A percentile compares a stretch with the other conserved stretches of the same genome.
Conservation (phyloP, 2,888 invertebrate species). For the Balanococcus diminutus region DNA sequence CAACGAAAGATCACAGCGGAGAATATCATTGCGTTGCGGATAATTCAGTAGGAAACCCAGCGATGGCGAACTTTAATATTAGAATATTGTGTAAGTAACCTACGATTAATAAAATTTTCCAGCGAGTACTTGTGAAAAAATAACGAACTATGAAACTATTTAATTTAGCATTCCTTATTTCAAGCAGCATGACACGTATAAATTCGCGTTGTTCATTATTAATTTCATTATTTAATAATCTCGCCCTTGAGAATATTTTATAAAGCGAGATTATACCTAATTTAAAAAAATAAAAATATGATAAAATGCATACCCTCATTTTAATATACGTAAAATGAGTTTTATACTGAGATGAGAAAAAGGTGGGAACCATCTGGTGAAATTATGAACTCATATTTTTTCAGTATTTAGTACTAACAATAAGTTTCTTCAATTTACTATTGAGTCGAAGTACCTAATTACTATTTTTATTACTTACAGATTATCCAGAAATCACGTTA, state of each 20-base stretch:
- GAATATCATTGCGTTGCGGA: constrained; percentile 50
- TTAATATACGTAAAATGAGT: neutral
- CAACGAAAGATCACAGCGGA: constrained; percentile 34
- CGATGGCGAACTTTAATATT: constrained; percentile 24
- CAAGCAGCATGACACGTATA: neutral
- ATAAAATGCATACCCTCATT: neutral
- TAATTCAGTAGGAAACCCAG: constrained; percentile 43
- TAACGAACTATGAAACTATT: neutral
- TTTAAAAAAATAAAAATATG: neutral
- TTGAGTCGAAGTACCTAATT: neutral
- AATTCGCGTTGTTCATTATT: constrained; percentile 1
- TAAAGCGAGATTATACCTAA: neutral
- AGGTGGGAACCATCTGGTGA: neutral
- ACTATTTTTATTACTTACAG: constrained; percentile 17
- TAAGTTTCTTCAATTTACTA: neutral
- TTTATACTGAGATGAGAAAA: neutral
- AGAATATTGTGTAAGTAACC: constrained; percentile 45
- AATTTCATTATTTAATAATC: constrained; percentile 31
- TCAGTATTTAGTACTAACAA: neutral
- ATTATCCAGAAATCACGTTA: constrained; percentile 42
- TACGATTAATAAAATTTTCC: neutral
- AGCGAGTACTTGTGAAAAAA: neutral
- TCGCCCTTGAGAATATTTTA: constrained; percentile 14
- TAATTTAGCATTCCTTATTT: neutral
- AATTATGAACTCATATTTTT: neutral